Conservation (phyloP, 2,113 vertebrate species). For the Salvator merianae region DNA sequence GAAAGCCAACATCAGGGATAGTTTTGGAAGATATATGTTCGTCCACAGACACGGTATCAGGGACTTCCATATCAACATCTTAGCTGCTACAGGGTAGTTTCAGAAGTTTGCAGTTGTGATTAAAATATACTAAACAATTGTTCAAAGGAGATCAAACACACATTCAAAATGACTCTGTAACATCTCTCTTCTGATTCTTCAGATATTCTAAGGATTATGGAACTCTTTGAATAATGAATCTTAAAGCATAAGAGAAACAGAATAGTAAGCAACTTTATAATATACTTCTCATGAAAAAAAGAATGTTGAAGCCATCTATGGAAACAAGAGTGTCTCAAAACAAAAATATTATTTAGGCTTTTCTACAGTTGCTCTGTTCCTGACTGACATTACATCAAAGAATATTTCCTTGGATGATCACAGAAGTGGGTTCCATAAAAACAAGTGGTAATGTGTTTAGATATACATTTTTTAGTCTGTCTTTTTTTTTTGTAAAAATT, state of each 20-base stretch:
- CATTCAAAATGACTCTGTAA: not conserved
- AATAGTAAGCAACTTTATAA: not conserved
- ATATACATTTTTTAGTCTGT: not conserved
- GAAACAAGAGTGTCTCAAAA: not conserved
- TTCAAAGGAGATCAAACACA: not conserved
- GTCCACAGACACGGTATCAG: too few relatives aligned
- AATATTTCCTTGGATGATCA: not conserved
- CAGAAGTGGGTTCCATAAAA: not conserved
- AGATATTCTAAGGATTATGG: too few relatives aligned
- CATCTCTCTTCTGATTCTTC: not conserved
- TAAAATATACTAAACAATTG: not conserved
- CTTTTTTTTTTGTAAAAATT: not conserved
- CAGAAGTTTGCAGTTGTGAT: too few relatives aligned
- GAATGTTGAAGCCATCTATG: not conserved
- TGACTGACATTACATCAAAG: not conserved
- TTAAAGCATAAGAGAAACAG: not conserved
- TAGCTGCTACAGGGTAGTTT: too few relatives aligned
- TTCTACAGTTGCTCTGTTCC: not conserved
- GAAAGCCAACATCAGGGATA: too few relatives aligned
- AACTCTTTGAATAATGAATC: not conserved
- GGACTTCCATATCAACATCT: too few relatives aligned
- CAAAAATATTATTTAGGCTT: not conserved
- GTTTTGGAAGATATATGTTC: too few relatives aligned
- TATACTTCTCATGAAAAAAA: not conserved
- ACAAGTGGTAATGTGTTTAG: not conserved